Percentiles rank a stretch among this genome's conserved stretches.
These are phyloP conservation scores for Camarhynchus parvulus DNA, from an alignment of 2,113 vertebrate genomes.

Conservation along the genomic window DNA sequence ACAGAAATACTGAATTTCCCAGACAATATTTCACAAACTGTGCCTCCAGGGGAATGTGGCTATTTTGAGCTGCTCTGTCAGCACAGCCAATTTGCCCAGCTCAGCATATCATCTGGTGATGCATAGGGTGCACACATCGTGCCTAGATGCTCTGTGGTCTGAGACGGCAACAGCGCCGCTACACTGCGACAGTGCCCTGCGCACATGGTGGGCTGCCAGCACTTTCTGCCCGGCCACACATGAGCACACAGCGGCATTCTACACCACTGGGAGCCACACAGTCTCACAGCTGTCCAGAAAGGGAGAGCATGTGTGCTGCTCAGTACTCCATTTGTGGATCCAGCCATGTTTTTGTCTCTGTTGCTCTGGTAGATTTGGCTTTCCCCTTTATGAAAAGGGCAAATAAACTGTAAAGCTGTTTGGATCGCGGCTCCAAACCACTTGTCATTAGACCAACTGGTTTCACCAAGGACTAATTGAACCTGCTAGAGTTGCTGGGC, in stretches of 20 bases:
- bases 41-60: not conserved
- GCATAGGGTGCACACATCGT: not conserved
- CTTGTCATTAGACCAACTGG: not conserved
- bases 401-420: not conserved
- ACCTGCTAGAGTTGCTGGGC: not conserved
- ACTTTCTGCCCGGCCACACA: not conserved
- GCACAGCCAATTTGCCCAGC: not conserved
- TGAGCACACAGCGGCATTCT: not conserved
- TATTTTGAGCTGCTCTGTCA: not conserved
- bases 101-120: not conserved
- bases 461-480: not conserved
- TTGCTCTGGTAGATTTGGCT: not conserved
- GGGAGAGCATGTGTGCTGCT: not conserved
- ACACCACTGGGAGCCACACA: not conserved
- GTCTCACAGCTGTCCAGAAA: not conserved
- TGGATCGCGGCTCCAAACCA: not conserved
- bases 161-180: fast-evolving
- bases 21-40: not conserved
- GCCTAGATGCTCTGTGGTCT: not conserved
- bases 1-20: not conserved
- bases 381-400: not conserved
- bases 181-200: not conserved
- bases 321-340: not conserved
- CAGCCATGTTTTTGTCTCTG: not conserved
- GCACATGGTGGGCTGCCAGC: fast-evolving